phyloP scores from a whole-genome alignment of 2,113 vertebrate genomes.

The Ptilorrhoa leucosticta region DNA sequence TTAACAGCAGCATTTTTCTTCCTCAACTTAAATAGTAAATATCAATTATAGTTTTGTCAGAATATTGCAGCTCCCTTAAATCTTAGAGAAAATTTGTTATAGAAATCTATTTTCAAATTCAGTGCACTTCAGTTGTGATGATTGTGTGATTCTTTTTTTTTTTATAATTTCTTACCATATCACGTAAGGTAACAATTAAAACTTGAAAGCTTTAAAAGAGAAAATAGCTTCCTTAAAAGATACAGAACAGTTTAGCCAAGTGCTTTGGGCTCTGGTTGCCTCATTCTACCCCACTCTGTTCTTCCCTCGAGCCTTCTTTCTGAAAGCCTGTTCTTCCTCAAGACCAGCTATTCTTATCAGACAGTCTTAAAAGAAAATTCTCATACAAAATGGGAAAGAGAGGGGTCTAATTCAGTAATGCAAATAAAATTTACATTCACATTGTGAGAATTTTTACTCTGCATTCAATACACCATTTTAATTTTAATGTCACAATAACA shows the following conservation, averaged over 20 bases:
- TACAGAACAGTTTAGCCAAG: constrained; percentile 32
- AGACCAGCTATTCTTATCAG: neutral
- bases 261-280: constrained; percentile 1
- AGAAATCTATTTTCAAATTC: constrained; percentile 32
- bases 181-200: constrained; percentile 51
- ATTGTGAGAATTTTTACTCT: neutral
- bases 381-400: neutral
- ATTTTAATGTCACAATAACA: neutral
- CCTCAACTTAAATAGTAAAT: neutral
- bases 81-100: constrained; percentile 1
- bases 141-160: constrained; percentile 1
- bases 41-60: neutral
- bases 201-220: constrained; percentile 57
- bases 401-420: neutral
- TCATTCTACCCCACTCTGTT: neutral
- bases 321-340: neutral
- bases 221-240: neutral
- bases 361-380: neutral
- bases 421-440: neutral
- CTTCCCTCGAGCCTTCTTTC: constrained; percentile 4
- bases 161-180: constrained; percentile 37
- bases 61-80: neutral
- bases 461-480: neutral
- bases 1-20: neutral
- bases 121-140: constrained; percentile 8